Evolutionary conservation across 2,888 invertebrate species (phyloP), one percentile per base, ranked within the genome.

Genomic region (Agrochola lota): DNA sequence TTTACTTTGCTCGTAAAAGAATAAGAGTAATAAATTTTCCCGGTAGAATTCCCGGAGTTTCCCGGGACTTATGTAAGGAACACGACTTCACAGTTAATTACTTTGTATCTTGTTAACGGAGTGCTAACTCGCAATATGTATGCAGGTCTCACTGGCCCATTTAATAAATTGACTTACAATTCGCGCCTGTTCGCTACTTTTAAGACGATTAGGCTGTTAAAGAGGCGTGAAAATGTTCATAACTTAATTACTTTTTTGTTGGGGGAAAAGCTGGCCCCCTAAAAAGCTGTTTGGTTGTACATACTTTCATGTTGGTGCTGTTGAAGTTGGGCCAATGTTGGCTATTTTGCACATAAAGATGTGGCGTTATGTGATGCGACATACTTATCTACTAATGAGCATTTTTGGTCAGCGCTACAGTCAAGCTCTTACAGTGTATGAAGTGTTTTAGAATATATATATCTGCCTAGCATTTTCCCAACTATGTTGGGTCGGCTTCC

Each of bases 81-180:
- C 91, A 90, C 90, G 90, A 89, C 88, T 92, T 92, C 90, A 87
- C 90, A 90, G 93, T 94, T 95, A 95, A 95, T 95, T 95, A 95
- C 93, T 94, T 94, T 92, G 94, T 93, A 91, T 92, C 93, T 90
- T 87, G 91, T 93, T 94, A 94, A 95, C 92, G 91, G 93, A 94
- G 93, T 93, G 93, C 92, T 93, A 93, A 94, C 92, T 93, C 87
- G 91, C 90, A 91, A 92, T 93, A 91, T 91, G 90, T 92, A 92
- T 91, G 90, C 91, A 91, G 87, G 90, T 89, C 88, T 88, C 88
- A 87, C 74, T 73, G 83, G 74, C 75, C 77, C 84, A 74, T 87
- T 90, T 90, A 86, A 90, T 90, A 88, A 91, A 90, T 91, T 89
- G 83, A 85, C 90, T 81, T 81, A 83, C 77, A 69, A 82, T 87